phyloP scores from a whole-genome alignment of 2,888 invertebrate species.

The Ichneumoninae sp. region DNA sequence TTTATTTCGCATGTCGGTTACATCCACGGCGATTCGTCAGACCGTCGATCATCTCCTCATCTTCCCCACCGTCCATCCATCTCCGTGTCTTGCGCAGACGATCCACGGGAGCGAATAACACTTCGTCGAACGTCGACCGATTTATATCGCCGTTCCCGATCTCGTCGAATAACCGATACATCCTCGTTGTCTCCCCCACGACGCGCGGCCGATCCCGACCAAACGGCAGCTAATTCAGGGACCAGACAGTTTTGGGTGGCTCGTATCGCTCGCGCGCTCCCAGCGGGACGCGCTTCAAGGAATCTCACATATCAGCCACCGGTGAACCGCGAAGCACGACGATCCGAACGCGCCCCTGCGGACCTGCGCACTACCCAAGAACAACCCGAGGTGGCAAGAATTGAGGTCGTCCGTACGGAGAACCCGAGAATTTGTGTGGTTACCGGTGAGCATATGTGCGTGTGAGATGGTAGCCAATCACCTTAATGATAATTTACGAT shows the following conservation, averaged over 20 bases:
- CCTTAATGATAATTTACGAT: slow-evolving; percentile 84
- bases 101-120: not conserved
- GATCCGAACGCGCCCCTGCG: slow-evolving; percentile 17
- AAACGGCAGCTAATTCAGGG: slow-evolving; percentile 9
- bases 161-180: not conserved
- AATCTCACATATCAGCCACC: slow-evolving; percentile 10
- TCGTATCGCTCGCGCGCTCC: not conserved
- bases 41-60: slow-evolving; percentile 5
- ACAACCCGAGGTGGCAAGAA: slow-evolving; percentile 40
- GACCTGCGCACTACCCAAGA: slow-evolving; percentile 25
- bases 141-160: not conserved
- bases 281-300: not conserved
- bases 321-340: slow-evolving; percentile 9
- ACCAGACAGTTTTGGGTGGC: slow-evolving; percentile 15
- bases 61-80: not conserved
- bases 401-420: slow-evolving; percentile 56
- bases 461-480: slow-evolving; percentile 79
- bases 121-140: not conserved
- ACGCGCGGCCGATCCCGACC: not conserved
- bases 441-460: slow-evolving; percentile 55
- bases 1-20: slow-evolving; percentile 39
- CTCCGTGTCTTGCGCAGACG: not conserved
- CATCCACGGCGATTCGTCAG: slow-evolving; percentile 20
- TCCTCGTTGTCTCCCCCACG: not conserved
- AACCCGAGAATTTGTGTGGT: slow-evolving; percentile 39